A percentile compares a stretch with the other conserved stretches of the same genome.
Conservation (phyloP, 1,140 invertebrate species). For the Drosophila simulans region DNA sequence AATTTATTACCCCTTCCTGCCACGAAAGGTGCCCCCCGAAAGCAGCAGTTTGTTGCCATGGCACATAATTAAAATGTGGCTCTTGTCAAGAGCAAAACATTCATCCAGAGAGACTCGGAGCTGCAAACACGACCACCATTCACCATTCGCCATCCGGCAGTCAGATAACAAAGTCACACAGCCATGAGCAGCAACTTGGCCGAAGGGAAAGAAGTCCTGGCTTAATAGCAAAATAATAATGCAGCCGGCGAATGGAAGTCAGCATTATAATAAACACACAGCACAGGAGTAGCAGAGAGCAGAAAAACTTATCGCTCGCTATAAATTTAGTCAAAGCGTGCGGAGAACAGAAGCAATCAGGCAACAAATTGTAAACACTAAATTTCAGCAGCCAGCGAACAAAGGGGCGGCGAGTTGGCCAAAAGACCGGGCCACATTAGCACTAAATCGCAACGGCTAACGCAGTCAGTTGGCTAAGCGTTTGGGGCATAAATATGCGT, state of each 20-base stretch:
- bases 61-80: slow-evolving; percentile 62
- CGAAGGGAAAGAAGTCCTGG: background rate
- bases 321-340: slow-evolving; percentile 77
- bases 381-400: slow-evolving; percentile 52
- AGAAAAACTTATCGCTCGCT: slow-evolving; percentile 67
- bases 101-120: slow-evolving; percentile 19
- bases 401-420: background rate
- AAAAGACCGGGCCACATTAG: slow-evolving; percentile 60
- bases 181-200: slow-evolving; percentile 17
- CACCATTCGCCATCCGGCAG: slow-evolving; percentile 6
- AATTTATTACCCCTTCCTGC: slow-evolving; percentile 13
- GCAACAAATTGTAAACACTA: slow-evolving; percentile 82
- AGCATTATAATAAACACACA: slow-evolving; percentile 75
- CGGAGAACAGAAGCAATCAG: slow-evolving; percentile 66
- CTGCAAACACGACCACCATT: slow-evolving; percentile 37
- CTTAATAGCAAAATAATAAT: slow-evolving; percentile 75
- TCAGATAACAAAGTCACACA: slow-evolving; percentile 50
- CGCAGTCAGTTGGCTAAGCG: slow-evolving; percentile 81
- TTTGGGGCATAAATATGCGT: slow-evolving; percentile 73
- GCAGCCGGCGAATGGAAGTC: slow-evolving; percentile 48
- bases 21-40: background rate
- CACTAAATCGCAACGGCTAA: slow-evolving; percentile 78
- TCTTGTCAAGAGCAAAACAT: slow-evolving; percentile 34
- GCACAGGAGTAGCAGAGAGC: slow-evolving; percentile 2
- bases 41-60: slow-evolving; percentile 18